Evolutionary conservation across 2,113 vertebrate genomes (phyloP), one percentile per base, ranked within the genome.

Genomic region (Ictalurus furcatus): DNA sequence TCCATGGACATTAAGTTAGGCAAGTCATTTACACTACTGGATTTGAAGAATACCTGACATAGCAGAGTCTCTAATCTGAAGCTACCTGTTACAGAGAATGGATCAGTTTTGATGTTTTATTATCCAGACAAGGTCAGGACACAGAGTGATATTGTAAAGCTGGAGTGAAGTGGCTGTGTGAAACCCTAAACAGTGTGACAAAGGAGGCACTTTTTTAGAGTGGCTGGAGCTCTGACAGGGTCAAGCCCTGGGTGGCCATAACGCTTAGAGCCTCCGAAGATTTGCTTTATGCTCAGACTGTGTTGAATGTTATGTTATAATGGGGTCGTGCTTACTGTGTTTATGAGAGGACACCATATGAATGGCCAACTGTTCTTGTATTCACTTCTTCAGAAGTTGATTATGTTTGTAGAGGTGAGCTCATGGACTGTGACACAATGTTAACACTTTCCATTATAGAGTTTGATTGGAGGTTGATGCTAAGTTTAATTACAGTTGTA

Each of bases 181-280:
- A 89, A 92, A 92, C 91, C 90, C 89, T 90, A 12, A 86, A 91
- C 88, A 21, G 44, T 61, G 11, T 14, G 86, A 90, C 85, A 91
- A 92, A 85, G 90, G 91, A 91, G 88, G 79, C 0, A 23, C 89
- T 92, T 92, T 93, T 92, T 91, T 76, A 48, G 90, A 90, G 90
- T 89, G 92, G 92, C 91, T 93, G 90, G 88, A 88, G 92, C 91
- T 94, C 94, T 93, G 90, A 87, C 87, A 91, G 89, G 9, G 58
- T 56, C 78, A 92, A 92, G 86, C 93, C 84, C 73, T 87, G 92
- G 92, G 92, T 91, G 5, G 40, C 40, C 89, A 3, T 87, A 90
- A 90, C 87, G 82, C 86, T 89, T 69, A 59, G 44, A 44, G 61
- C 13, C 34, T 34, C 34, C 34, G 34, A 34, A 34, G 34, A 34